phyloP scores from a whole-genome alignment of 2,888 invertebrate species.

The Margaritifera margaritifera region DNA sequence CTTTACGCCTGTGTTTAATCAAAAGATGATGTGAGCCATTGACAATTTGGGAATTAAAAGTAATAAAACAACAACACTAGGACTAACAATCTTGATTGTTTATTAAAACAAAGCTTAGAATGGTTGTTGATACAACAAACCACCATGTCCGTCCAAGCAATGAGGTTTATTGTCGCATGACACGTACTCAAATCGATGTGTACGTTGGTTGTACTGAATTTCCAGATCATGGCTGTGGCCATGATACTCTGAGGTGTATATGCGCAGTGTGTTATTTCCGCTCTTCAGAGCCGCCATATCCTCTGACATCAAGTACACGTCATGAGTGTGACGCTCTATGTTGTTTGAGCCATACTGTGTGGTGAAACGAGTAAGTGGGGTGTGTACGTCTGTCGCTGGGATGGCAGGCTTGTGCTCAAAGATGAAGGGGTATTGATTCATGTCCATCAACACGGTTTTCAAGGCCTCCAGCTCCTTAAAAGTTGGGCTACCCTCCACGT shows the following conservation, averaged over 20 bases:
- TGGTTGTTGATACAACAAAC: constrained; percentile 2
- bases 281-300: constrained; percentile 2
- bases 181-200: constrained; percentile 1
- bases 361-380: too few relatives aligned
- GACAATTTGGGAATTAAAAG: too few relatives aligned
- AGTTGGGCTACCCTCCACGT: constrained; percentile 37
- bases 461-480: constrained; percentile 48
- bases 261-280: constrained; percentile 5
- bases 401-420: constrained; percentile 6
- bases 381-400: too few relatives aligned
- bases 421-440: constrained; percentile 7
- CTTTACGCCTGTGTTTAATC: too few relatives aligned
- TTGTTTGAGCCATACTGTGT: too few relatives aligned
- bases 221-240: constrained; percentile 30
- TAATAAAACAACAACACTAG: too few relatives aligned
- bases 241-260: constrained; percentile 19
- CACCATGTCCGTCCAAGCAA: constrained; percentile 28
- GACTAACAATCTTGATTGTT: too few relatives aligned
- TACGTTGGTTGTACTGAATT: constrained; percentile 10
- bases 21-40: too few relatives aligned
- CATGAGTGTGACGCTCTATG: constrained; percentile 17
- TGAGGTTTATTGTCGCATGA: constrained; percentile 19
- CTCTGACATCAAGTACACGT: constrained; percentile 20
- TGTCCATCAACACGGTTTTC: constrained; percentile 19
- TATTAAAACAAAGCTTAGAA: neutral